Conservation (phyloP, 2,797 vertebrate genomes). For the Leuciscus waleckii region DNA sequence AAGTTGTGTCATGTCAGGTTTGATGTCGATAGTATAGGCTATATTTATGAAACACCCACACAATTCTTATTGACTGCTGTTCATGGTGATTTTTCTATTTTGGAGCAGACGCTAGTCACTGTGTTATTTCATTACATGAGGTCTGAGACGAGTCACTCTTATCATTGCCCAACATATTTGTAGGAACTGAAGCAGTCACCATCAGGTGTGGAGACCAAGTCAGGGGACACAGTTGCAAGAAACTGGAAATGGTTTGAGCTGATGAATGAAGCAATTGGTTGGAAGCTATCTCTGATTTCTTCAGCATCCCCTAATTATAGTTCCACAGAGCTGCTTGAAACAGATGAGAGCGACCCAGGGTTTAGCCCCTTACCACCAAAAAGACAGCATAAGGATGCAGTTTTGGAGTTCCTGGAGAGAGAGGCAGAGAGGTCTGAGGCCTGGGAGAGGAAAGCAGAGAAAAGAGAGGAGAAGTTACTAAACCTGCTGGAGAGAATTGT, state of each 20-base stretch:
- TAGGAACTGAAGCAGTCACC: not conserved
- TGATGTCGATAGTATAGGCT: not conserved
- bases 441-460: not conserved
- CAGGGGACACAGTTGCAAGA: not conserved
- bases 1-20: not conserved
- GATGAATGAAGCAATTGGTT: not conserved
- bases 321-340: not conserved
- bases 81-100: not conserved
- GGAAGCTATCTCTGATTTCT: not conserved
- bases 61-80: not conserved
- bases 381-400: not conserved
- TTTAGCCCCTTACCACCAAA: not conserved
- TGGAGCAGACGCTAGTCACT: not conserved
- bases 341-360: not conserved
- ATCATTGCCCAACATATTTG: not conserved
- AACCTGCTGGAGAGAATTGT: not conserved
- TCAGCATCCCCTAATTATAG: not conserved
- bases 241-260: not conserved
- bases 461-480: not conserved
- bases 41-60: not conserved
- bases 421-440: not conserved
- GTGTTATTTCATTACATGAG: not conserved
- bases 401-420: slow-evolving; percentile 1
- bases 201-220: not conserved
- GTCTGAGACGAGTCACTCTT: not conserved